Conservation (phyloP, 2,888 invertebrate genomes). For the Phyllotreta striolata region DNA sequence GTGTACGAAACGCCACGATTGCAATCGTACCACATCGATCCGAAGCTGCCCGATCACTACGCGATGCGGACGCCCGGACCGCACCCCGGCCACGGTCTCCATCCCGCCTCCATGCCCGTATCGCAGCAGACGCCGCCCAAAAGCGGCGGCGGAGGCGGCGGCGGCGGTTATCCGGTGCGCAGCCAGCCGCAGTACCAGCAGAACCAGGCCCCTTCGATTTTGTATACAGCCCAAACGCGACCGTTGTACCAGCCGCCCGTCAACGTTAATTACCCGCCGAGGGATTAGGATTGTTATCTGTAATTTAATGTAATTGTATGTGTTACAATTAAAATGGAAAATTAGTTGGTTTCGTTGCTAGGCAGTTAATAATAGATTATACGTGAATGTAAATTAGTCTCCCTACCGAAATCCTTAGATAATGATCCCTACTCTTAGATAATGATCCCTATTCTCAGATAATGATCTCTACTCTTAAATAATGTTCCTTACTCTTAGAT, state of each 20-base stretch:
- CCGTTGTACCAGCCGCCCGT: constrained; percentile 57
- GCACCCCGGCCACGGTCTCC: constrained; percentile 65
- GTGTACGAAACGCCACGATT: constrained; percentile 57
- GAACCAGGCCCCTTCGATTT: constrained; percentile 53
- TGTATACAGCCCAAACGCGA: constrained; percentile 58
- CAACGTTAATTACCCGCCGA: constrained; percentile 45
- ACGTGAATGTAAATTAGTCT: no score
- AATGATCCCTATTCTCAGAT: no score
- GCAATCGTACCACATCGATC: constrained; percentile 57
- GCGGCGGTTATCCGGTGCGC: constrained; percentile 85
- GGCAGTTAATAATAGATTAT: no score
- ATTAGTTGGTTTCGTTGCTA: no score
- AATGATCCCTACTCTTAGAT: no score
- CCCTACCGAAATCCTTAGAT: no score
- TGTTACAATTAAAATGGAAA: no score
- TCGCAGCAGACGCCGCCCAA: constrained; percentile 60
- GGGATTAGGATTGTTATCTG: constrained; percentile 38
- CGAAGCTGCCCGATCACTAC: constrained; percentile 58
- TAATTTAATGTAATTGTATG: no score
- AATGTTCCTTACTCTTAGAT: no score
- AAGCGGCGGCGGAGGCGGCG: constrained; percentile 73
- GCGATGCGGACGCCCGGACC: constrained; percentile 60
- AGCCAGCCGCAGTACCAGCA: constrained; percentile 61
- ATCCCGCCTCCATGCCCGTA: constrained; percentile 65
- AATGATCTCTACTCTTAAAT: no score